Evolutionary conservation across 2,888 invertebrate species (phyloP).

Genomic region (Conchocele bisecta): DNA sequence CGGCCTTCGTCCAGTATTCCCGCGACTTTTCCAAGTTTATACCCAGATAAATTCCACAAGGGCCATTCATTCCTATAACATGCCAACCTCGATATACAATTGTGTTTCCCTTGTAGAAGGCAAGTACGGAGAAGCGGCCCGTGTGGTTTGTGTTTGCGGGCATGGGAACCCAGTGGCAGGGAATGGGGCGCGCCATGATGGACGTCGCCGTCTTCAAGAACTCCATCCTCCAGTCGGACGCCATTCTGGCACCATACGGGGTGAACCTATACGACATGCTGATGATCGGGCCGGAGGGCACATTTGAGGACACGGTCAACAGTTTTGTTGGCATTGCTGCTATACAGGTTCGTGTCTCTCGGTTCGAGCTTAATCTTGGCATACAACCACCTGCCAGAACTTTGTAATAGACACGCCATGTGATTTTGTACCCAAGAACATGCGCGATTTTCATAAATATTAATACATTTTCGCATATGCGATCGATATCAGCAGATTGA

Average conservation of each 20-base stretch:
- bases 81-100: no score
- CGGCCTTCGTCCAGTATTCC: no score
- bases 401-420: no score
- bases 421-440: no score
- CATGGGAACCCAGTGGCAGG: slow-evolving; percentile 99
- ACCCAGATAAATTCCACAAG: no score
- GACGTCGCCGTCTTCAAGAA: slow-evolving; percentile 91
- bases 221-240: slow-evolving; percentile 90
- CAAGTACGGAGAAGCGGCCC: slow-evolving; percentile 87
- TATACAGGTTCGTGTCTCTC: slow-evolving; percentile 93
- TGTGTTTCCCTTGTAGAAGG: slow-evolving; percentile 66
- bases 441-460: no score
- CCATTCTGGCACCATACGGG: slow-evolving; percentile 90
- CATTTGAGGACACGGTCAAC: slow-evolving; percentile 93
- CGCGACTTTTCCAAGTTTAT: no score
- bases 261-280: slow-evolving; percentile 92
- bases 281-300: slow-evolving; percentile 89
- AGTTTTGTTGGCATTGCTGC: slow-evolving; percentile 97
- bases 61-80: no score
- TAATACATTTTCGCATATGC: no score
- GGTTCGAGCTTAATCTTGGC: no score
- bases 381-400: background rate
- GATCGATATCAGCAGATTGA: no score
- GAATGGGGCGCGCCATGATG: slow-evolving; percentile 96
- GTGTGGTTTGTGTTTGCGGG: slow-evolving; percentile 98